Evolutionary conservation across 2,797 vertebrate species (phyloP).

Genomic region (Yasuhikotakia modesta): DNA sequence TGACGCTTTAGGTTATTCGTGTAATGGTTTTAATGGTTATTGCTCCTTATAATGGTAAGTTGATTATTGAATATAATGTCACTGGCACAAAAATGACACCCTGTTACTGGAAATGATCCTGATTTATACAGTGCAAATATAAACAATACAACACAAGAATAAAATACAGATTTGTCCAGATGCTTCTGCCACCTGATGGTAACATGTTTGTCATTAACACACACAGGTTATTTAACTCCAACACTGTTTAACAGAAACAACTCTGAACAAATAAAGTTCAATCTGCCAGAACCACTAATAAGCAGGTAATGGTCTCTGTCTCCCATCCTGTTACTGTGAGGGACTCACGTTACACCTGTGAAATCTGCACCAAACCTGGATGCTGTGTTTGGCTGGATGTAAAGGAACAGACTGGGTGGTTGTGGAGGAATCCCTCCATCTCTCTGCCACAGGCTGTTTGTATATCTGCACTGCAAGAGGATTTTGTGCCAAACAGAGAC

Average conservation of each 20-base stretch:
- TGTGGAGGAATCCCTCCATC: constrained; percentile 55
- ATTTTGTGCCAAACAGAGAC: constrained; percentile 55
- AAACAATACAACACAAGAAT: too few species aligned
- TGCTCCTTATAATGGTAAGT: too few species aligned
- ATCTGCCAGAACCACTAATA: neutral
- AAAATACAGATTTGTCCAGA: too few species aligned
- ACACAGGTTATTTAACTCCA: neutral
- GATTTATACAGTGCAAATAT: too few species aligned
- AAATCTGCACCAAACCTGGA: constrained; percentile 54
- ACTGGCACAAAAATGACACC: too few species aligned
- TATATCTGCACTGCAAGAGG: constrained; percentile 64
- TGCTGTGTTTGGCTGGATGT: constrained; percentile 61
- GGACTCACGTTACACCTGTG: constrained; percentile 39
- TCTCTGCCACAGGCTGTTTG: constrained; percentile 70
- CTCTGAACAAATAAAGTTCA: neutral
- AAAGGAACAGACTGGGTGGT: constrained; percentile 60
- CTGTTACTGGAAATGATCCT: too few species aligned
- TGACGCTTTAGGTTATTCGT: too few species aligned
- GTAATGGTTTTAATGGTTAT: too few species aligned
- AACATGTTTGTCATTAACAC: too few species aligned
- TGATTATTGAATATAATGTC: too few species aligned
- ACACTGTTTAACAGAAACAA: neutral
- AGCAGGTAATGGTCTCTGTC: neutral
- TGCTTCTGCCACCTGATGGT: too few species aligned
- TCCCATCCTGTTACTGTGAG: constrained; percentile 2